phyloP scores from a whole-genome alignment of 2,888 invertebrate species.

The Emesis furor region DNA sequence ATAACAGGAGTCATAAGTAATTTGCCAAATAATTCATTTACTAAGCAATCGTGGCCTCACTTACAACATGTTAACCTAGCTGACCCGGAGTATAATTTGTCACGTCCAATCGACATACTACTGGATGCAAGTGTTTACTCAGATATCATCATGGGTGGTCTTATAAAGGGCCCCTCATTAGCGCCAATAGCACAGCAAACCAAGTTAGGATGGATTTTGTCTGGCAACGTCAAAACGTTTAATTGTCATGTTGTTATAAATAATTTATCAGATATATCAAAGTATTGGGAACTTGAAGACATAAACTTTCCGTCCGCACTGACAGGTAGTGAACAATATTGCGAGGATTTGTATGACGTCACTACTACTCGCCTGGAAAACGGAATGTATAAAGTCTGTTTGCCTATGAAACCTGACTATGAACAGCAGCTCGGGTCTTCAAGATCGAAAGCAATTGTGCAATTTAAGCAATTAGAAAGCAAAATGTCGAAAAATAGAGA shows the following conservation, averaged over 20 bases:
- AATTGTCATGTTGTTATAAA: slow-evolving; percentile 25
- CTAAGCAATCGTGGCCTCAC: slow-evolving; percentile 18
- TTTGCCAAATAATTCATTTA: background rate
- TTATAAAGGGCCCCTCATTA: slow-evolving; percentile 41
- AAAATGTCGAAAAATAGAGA: background rate
- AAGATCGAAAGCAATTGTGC: background rate
- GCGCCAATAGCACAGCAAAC: slow-evolving; percentile 50
- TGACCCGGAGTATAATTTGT: slow-evolving; percentile 28
- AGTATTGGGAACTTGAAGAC: slow-evolving; percentile 27
- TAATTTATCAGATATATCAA: slow-evolving; percentile 29
- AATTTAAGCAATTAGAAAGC: background rate
- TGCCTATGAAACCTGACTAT: background rate
- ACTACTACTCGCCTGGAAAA: slow-evolving; percentile 3
- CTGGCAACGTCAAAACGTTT: slow-evolving; percentile 20
- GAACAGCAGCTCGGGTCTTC: background rate
- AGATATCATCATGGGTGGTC: slow-evolving; percentile 27
- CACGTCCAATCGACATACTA: slow-evolving; percentile 34
- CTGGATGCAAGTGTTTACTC: slow-evolving; percentile 40
- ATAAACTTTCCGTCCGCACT: slow-evolving; percentile 5
- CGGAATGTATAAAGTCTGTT: background rate
- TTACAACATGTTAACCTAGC: slow-evolving; percentile 9
- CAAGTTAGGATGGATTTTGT: slow-evolving; percentile 29
- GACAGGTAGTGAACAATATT: slow-evolving; percentile 22
- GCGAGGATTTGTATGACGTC: slow-evolving; percentile 23
- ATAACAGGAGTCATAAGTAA: slow-evolving; percentile 1